phyloP scores from a whole-genome alignment of 30 jellyfish, hydroid and myxozoan genomes.

The Chrysaora quinquecirrha region DNA sequence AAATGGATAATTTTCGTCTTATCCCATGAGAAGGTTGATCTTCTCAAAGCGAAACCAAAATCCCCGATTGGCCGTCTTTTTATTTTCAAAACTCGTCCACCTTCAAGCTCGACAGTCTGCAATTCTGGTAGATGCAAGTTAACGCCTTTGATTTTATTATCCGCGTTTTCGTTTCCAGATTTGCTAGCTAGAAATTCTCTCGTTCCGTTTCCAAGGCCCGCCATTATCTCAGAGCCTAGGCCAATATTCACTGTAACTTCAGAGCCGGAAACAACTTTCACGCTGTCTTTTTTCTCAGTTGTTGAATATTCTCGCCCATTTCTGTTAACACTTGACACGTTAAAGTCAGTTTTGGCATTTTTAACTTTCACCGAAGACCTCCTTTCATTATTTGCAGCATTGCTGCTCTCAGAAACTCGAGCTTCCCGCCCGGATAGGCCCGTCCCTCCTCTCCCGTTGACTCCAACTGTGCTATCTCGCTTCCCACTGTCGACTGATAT shows the following conservation, averaged over 20 bases:
- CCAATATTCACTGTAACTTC: slow-evolving; percentile 59
- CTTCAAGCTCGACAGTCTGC: slow-evolving; percentile 4
- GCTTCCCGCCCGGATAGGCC: slow-evolving; percentile 4
- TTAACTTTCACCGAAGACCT: background rate
- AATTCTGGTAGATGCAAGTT: slow-evolving; percentile 78
- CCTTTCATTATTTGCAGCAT: background rate
- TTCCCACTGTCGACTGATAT: slow-evolving; percentile 29
- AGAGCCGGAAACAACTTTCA: slow-evolving; percentile 59
- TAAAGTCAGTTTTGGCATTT: background rate
- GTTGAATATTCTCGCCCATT: background rate
- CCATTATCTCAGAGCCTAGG: slow-evolving; percentile 68
- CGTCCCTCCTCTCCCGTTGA: slow-evolving; percentile 47
- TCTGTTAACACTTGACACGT: background rate
- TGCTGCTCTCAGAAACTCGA: background rate
- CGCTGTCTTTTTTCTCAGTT: slow-evolving; percentile 29
- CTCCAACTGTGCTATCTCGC: slow-evolving; percentile 42
- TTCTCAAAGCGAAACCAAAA: slow-evolving; percentile 87
- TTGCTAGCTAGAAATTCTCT: slow-evolving; percentile 34
- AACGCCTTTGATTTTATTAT: slow-evolving; percentile 41
- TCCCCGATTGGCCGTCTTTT: slow-evolving; percentile 78
- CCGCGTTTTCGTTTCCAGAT: background rate
- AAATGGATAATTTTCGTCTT: slow-evolving; percentile 54
- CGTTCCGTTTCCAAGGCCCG: slow-evolving; percentile 63
- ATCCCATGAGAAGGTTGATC: slow-evolving; percentile 68
- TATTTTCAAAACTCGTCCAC: slow-evolving; percentile 70